Conservation (phyloP, 2,797 vertebrate species). For the Tragopan temminckii region DNA sequence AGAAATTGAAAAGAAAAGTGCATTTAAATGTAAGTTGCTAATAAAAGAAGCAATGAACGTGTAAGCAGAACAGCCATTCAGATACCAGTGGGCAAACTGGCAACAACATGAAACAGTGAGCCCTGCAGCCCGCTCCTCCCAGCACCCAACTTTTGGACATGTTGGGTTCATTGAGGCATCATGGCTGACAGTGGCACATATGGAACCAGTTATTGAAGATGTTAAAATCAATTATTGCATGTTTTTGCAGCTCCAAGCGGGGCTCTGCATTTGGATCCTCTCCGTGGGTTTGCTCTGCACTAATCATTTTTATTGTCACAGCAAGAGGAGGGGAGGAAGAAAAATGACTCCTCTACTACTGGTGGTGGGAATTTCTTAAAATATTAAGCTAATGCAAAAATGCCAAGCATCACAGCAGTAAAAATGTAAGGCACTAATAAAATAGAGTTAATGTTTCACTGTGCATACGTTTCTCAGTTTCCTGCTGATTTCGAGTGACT, state of each 20-base stretch:
- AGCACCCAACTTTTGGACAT: slow-evolving; percentile 31
- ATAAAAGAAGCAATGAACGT: neutral
- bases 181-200: slow-evolving; percentile 28
- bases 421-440: neutral
- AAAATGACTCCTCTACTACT: neutral
- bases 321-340: slow-evolving; percentile 60
- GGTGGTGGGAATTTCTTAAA: slow-evolving; percentile 12
- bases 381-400: neutral
- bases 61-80: neutral
- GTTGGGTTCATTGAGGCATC: slow-evolving; percentile 21
- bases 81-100: neutral
- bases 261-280: slow-evolving; percentile 3
- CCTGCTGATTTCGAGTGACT: neutral
- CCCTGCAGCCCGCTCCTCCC: slow-evolving; percentile 21
- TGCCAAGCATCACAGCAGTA: slow-evolving; percentile 28
- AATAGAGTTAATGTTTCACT: neutral
- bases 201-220: slow-evolving; percentile 50
- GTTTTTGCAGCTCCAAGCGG: slow-evolving; percentile 64
- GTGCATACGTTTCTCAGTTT: neutral
- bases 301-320: slow-evolving; percentile 73
- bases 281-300: slow-evolving; percentile 57
- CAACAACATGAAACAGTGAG: neutral
- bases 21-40: slow-evolving; percentile 2
- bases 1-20: neutral
- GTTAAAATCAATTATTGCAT: slow-evolving; percentile 74